phyloP scores from a whole-genome alignment of 1,140 invertebrate genomes.

The Hyles euphorbiae region DNA sequence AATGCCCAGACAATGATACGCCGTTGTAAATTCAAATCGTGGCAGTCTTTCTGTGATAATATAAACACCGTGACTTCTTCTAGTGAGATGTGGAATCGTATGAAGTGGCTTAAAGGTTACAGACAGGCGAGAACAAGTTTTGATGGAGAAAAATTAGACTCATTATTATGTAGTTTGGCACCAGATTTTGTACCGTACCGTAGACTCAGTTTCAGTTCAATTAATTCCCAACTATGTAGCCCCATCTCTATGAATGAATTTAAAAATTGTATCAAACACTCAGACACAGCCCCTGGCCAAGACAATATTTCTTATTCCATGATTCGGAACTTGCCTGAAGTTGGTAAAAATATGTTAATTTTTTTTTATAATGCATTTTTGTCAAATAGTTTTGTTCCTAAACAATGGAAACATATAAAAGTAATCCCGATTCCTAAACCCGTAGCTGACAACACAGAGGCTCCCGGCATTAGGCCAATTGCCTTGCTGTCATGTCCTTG shows the following conservation, averaged over 20 bases:
- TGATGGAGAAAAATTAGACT: background rate
- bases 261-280: background rate
- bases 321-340: conserved; percentile 20
- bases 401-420: conserved; percentile 42
- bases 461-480: conserved; percentile 27
- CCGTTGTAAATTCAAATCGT: conserved; percentile 1
- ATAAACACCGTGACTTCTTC: background rate
- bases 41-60: background rate
- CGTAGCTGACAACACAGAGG: conserved; percentile 15
- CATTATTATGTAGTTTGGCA: conserved; percentile 1
- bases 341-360: conserved; percentile 11
- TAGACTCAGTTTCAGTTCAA: background rate
- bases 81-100: conserved; percentile 7
- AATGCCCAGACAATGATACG: background rate
- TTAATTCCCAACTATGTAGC: background rate
- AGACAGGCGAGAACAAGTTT: background rate
- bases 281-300: conserved; percentile 20
- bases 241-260: background rate
- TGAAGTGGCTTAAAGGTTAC: conserved; percentile 7
- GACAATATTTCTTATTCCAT: conserved; percentile 32
- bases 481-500: conserved; percentile 23
- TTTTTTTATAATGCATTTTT: conserved; percentile 25
- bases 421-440: conserved; percentile 46
- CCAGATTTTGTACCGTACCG: background rate
- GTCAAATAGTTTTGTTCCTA: conserved; percentile 23